phyloP scores from a whole-genome alignment of 2,797 vertebrate species.

The Thalassophryne amazonica region DNA sequence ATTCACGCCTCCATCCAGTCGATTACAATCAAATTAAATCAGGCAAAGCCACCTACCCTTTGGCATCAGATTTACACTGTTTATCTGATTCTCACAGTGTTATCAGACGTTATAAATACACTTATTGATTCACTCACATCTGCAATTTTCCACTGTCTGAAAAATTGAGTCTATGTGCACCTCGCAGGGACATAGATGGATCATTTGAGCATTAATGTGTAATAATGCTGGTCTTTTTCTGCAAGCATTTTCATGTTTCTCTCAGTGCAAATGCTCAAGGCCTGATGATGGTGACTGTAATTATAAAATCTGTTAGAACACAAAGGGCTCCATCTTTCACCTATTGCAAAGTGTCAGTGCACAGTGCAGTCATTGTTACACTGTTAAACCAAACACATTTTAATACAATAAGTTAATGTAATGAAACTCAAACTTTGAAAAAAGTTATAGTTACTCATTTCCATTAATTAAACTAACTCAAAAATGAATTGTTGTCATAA shows the following conservation, averaged over 20 bases:
- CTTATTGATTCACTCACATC: slow-evolving; percentile 56
- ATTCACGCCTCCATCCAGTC: neutral
- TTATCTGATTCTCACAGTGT: slow-evolving; percentile 37
- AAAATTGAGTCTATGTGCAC: slow-evolving; percentile 46
- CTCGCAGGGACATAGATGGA: slow-evolving; percentile 52
- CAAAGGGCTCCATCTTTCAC: too few species aligned
- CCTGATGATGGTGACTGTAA: slow-evolving; percentile 1
- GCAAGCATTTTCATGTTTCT: slow-evolving; percentile 25
- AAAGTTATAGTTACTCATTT: too few species aligned
- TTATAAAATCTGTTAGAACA: slow-evolving; percentile 7
- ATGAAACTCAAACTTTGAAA: too few species aligned
- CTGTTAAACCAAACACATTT: too few species aligned
- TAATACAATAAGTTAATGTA: too few species aligned
- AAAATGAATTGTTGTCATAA: too few species aligned
- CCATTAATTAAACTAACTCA: too few species aligned
- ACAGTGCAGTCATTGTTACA: too few species aligned
- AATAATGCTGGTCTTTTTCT: slow-evolving; percentile 33
- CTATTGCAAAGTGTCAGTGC: too few species aligned
- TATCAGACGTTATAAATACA: slow-evolving; percentile 50
- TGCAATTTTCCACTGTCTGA: slow-evolving; percentile 43
- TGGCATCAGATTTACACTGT: slow-evolving; percentile 15
- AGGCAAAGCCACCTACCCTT: neutral
- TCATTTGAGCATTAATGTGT: slow-evolving; percentile 35
- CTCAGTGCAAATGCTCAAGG: slow-evolving; percentile 16
- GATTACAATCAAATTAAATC: neutral